A percentile compares a stretch with the other conserved stretches of the same genome.
Evolutionary conservation across 1,140 invertebrate species (phyloP).

Genomic region (Zophobas morio): DNA sequence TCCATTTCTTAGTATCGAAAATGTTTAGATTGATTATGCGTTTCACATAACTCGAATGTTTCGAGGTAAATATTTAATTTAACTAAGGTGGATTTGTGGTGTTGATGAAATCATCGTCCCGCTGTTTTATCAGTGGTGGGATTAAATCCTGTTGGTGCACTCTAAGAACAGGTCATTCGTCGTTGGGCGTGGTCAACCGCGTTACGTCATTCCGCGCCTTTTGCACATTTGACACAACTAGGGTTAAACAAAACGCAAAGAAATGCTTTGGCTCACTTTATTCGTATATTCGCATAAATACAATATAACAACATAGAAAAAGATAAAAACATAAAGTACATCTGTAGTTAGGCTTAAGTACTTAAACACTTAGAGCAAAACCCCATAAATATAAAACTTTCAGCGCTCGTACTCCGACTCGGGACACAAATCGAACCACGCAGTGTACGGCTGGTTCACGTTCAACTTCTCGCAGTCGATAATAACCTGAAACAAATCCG

Average conservation of each 20-base stretch:
- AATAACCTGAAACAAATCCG: conserved; percentile 72
- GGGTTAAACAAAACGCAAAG: background rate
- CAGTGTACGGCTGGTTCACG: conserved; percentile 75
- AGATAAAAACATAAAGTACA: conserved; percentile 1
- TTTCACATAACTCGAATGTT: too few relatives aligned
- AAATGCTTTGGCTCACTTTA: background rate
- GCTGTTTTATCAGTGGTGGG: too few relatives aligned
- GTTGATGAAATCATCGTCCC: too few relatives aligned
- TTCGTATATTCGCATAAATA: background rate
- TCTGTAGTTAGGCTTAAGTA: background rate
- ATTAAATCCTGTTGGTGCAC: too few relatives aligned
- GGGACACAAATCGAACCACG: conserved; percentile 81
- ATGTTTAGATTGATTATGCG: too few relatives aligned
- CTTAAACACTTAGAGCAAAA: background rate
- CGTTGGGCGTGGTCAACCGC: too few relatives aligned
- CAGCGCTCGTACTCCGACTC: conserved; percentile 63
- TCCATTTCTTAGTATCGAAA: too few relatives aligned
- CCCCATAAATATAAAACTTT: background rate
- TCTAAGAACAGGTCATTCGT: too few relatives aligned
- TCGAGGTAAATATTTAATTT: too few relatives aligned
- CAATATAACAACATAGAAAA: background rate
- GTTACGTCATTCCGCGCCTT: too few relatives aligned
- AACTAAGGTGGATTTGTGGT: too few relatives aligned
- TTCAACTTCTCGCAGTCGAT: conserved; percentile 78
- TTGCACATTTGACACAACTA: too few relatives aligned